phyloP scores from a whole-genome alignment of 2,888 invertebrate species.

The Cryptocephalus primarius region DNA sequence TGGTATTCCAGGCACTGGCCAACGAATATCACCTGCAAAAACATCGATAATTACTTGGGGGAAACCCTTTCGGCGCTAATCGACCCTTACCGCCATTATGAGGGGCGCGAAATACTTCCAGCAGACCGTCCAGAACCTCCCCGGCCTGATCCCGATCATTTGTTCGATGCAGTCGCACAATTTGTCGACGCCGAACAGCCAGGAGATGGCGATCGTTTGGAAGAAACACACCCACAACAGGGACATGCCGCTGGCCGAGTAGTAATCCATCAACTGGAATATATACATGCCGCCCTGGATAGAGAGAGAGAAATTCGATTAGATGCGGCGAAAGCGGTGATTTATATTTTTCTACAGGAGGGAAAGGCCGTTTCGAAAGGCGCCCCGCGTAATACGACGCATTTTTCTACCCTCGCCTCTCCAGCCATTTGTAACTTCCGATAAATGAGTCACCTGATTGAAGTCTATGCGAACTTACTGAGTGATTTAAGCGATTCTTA shows the following conservation, averaged over 20 bases:
- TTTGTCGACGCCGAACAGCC: conserved; percentile 48
- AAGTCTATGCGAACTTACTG: no score
- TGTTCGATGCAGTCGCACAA: conserved; percentile 49
- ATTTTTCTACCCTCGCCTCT: no score
- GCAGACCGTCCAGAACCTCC: conserved; percentile 44
- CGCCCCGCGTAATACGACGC: no score
- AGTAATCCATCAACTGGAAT: conserved; percentile 78
- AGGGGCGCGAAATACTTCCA: conserved; percentile 50
- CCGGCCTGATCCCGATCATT: conserved; percentile 49
- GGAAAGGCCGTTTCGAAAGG: no score
- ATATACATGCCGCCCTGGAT: conserved; percentile 78
- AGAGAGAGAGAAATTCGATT: not conserved
- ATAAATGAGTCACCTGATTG: no score
- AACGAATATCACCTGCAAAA: conserved; percentile 47
- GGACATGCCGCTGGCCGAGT: conserved; percentile 49
- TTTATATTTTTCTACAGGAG: no score
- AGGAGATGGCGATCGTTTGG: conserved; percentile 48
- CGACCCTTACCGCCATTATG: conserved; percentile 45
- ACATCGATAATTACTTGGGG: not conserved
- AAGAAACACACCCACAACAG: conserved; percentile 51
- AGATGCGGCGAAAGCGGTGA: no score
- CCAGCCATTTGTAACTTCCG: no score
- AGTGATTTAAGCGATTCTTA: no score
- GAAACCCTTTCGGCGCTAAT: not conserved
- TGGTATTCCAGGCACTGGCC: conserved; percentile 49